phyloP scores from a whole-genome alignment of 2,113 vertebrate genomes.

The Alectura lathami region DNA sequence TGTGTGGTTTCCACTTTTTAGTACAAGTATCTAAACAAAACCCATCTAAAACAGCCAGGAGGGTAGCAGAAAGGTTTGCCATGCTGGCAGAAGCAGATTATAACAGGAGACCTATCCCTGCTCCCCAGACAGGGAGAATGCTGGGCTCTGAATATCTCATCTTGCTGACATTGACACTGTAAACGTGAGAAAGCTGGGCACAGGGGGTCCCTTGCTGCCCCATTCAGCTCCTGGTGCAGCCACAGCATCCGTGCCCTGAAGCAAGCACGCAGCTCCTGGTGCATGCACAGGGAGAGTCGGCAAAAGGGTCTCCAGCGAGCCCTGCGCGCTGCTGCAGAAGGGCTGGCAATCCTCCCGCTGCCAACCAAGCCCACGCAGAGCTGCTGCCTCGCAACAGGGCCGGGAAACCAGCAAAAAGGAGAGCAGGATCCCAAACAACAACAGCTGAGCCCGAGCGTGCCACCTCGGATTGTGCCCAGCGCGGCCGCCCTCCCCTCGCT shows the following conservation, averaged over 20 bases:
- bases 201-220: not conserved
- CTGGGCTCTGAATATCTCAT: not conserved
- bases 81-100: not conserved
- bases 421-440: not conserved
- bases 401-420: not conserved
- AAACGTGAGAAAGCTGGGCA: not conserved
- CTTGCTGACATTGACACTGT: not conserved
- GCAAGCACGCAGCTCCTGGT: not conserved
- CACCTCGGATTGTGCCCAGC: too few species aligned
- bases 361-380: not conserved
- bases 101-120: not conserved
- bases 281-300: too few species aligned
- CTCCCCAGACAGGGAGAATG: not conserved
- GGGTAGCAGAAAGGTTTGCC: not conserved
- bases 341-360: accelerated
- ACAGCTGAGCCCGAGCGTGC: too few species aligned
- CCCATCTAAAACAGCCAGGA: not conserved
- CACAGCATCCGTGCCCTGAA: not conserved
- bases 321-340: too few species aligned
- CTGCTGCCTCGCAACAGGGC: not conserved
- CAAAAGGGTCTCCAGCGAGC: too few species aligned
- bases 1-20: accelerated
- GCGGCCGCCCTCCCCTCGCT: too few species aligned
- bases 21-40: not conserved
- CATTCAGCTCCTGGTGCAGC: not conserved